phyloP scores from a whole-genome alignment of 2,113 vertebrate genomes.

The Haemorhous mexicanus region DNA sequence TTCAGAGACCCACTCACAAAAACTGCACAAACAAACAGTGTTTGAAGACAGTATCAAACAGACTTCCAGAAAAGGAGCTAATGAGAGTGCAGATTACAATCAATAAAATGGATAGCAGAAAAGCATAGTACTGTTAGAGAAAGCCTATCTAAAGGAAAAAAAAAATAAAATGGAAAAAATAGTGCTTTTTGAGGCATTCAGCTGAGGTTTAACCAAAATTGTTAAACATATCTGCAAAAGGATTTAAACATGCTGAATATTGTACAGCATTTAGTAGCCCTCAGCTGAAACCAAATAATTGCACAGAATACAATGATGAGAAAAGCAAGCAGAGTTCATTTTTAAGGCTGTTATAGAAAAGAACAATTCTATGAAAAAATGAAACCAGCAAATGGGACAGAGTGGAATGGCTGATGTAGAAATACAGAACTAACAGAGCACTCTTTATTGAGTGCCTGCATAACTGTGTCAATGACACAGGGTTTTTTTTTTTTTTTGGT shows the following conservation, averaged over 20 bases:
- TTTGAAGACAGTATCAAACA: slow-evolving; percentile 27
- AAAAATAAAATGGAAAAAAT: neutral
- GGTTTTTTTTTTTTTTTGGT: neutral
- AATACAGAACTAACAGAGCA: neutral
- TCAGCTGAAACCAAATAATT: neutral
- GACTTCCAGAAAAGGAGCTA: neutral
- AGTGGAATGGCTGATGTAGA: neutral
- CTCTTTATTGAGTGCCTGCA: neutral
- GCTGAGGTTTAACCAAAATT: neutral
- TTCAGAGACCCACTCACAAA: neutral
- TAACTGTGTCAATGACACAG: neutral
- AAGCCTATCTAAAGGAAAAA: neutral
- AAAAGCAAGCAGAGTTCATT: neutral
- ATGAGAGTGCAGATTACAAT: neutral
- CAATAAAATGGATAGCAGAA: neutral
- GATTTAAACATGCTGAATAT: neutral
- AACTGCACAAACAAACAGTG: neutral
- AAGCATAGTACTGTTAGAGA: neutral
- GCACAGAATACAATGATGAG: neutral
- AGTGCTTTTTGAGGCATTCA: neutral
- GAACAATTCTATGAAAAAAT: neutral
- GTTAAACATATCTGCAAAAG: neutral
- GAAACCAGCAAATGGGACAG: neutral
- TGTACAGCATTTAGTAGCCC: neutral
- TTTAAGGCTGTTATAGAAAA: neutral